Evolutionary conservation across 2,113 vertebrate species (phyloP), one percentile per base, ranked within the genome.

Genomic region (Amazona guildingii): DNA sequence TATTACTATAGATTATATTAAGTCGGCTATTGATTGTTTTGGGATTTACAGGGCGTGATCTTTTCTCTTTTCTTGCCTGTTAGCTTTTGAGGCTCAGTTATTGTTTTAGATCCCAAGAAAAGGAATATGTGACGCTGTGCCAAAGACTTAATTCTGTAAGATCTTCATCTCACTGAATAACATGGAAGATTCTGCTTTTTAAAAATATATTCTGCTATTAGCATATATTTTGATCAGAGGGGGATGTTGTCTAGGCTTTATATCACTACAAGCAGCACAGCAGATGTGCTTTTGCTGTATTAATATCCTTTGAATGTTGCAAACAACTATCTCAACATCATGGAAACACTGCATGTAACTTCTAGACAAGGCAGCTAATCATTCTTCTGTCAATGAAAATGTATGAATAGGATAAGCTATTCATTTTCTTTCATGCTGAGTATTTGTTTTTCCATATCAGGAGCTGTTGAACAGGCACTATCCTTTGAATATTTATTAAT

Each of bases 401-500:
- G 51, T 48, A 62, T 44, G 39, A 81, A 44, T 75, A 75, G 33
- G 24, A 64, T 68, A 33, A 96, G 61, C 35, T 75, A 61, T 7
- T 86, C 4, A 75, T 75, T 80, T 67, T 78, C 20, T 91, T 85
- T 73, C 91, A 62, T 76, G 59, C 62, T 55, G 62, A 63, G n/a
- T 52, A 59, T 67, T 94, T 92, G 15, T 4, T 90, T 90, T 92
- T 87, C 35, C 12, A 4, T 90, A 75, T 70, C 2, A 2, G 33
- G 28, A 92, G 35, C 24, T 84, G 61, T 79, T 88, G 57, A 88
- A 81, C 57, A 89, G 66, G 61, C 33, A 31, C 17, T 44, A 8
- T 23, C 13, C 11, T 86, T 86, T 92, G 88, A 88, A 86, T 92
- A 86, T 78, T 86, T 94, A 84, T 90, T 72, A 54, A 72, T 80